Base-by-base conservation (phyloP, 2,113 vertebrate species). In the Poicephalus gulielmi region DNA sequence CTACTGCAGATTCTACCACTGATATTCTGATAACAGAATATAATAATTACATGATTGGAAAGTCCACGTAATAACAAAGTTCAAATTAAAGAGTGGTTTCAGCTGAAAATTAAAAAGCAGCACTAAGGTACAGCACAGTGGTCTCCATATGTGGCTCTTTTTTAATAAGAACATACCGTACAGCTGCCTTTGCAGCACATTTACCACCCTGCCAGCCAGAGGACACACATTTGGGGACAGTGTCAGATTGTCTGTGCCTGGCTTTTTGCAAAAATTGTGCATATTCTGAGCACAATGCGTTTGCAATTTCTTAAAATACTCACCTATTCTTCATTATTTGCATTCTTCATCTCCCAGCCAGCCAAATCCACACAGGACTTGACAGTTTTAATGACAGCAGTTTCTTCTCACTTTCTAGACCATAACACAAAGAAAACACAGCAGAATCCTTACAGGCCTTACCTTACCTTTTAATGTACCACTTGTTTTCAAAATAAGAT, bases 41-140 rank as follows among this genome's bases (percentile, higher is more conserved):
- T 62, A 94, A 85, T 91, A 96, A 97, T 96, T 92, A 95, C 81
- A 77, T 62, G 81, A 77, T 62, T 76, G 79, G 55, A 84, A 96
- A 95, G 44, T 57, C 79, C 41, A 74, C 73, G 75, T 74, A 43
- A 80, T 86, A 94, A 88, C 81, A 95, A 90, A 66, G 73, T 83
- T 94, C 20, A 83, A 83, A 39, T 60, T 78, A 53, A 77, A 84
- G 47, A 70, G 39, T 68, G 28, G 44, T 64, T 96, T 86, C 50
- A 55, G 31, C 16, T 47, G 37, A 91, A 95, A 95, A 96, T 85
- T 49, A 70, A 94, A 84, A 89, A 67, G 33, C 46, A 74, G 28
- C 37, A 33, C 24, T 18, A 47, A 78, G 43, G 64, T 43, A 25
- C 35, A 70, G 9, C 33, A 67, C 46, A 66, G 67, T 69, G 71